These are phyloP conservation scores for Trichoplusia ni DNA, from an alignment of 1,140 invertebrate genomes.

Conservation along the genomic window DNA sequence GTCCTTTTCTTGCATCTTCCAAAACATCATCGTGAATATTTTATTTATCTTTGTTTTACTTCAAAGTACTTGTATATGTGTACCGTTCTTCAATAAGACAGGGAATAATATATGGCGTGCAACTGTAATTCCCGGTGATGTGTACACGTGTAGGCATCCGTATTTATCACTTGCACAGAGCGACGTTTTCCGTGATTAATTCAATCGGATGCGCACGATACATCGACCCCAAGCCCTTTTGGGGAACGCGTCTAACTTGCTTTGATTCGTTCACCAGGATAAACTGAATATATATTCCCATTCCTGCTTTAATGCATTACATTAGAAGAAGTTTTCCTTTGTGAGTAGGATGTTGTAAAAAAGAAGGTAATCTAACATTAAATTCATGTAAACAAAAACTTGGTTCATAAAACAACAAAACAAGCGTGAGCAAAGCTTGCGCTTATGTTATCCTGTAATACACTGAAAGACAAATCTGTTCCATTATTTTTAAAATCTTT, in stretches of 20 bases:
- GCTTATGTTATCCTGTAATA: conserved; percentile 60
- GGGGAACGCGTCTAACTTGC: conserved; percentile 59
- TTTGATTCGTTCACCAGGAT: conserved; percentile 40
- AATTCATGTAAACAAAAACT: no score
- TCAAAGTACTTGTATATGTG: no score
- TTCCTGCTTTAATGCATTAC: no score
- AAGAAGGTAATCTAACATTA: no score
- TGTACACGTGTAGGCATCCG: conserved; percentile 33
- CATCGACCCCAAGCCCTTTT: conserved; percentile 65
- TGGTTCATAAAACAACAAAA: conserved; percentile 9
- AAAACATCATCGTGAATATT: no score
- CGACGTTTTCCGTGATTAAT: conserved; percentile 67
- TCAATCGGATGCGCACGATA: conserved; percentile 68
- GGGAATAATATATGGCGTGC: not conserved
- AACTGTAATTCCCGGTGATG: not conserved
- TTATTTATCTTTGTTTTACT: no score
- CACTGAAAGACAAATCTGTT: conserved; percentile 67
- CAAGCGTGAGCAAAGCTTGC: conserved; percentile 25
- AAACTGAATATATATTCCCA: conserved; percentile 34
- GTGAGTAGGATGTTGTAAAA: no score
- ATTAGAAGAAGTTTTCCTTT: no score
- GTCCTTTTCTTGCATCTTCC: no score
- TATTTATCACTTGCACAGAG: conserved; percentile 57
- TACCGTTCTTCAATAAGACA: no score
- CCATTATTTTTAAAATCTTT: conserved; percentile 71